These are phyloP conservation scores for Microctonus hyperodae DNA, from an alignment of 2,888 invertebrate species.

Conservation along the genomic window DNA sequence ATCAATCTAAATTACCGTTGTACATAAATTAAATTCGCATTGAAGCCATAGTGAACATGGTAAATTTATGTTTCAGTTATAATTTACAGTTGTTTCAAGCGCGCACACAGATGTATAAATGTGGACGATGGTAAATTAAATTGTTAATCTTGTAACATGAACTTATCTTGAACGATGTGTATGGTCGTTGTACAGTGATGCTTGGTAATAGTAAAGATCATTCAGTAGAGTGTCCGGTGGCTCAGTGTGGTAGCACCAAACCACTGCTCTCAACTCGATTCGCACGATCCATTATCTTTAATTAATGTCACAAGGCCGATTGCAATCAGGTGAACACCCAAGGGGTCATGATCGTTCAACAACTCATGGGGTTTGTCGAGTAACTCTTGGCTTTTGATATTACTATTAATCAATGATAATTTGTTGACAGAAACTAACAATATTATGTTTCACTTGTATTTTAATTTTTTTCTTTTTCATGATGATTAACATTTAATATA, in stretches of 20 bases:
- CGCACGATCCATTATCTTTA: constrained; percentile 26
- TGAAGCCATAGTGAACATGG: no score
- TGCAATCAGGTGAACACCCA: constrained; percentile 17
- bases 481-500: no score
- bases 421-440: not conserved
- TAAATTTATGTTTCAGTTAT: no score
- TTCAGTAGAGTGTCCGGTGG: not conserved
- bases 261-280: constrained; percentile 9
- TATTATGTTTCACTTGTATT: no score
- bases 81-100: no score
- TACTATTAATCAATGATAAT: not conserved
- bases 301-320: constrained; percentile 21
- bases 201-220: constrained; percentile 1
- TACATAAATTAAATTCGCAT: no score
- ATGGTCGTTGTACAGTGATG: not conserved
- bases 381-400: not conserved
- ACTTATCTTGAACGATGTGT: not conserved
- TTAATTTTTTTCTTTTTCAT: no score
- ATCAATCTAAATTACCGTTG: no score
- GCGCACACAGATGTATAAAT: not conserved
- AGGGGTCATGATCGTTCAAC: constrained; percentile 7
- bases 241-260: not conserved
- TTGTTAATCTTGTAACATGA: not conserved
- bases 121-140: not conserved
- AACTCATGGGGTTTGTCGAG: constrained; percentile 2